Percentiles rank a stretch among this genome's conserved stretches.
These are phyloP conservation scores for Hedya salicella DNA, from an alignment of 2,888 invertebrate species.

Conservation along the genomic window DNA sequence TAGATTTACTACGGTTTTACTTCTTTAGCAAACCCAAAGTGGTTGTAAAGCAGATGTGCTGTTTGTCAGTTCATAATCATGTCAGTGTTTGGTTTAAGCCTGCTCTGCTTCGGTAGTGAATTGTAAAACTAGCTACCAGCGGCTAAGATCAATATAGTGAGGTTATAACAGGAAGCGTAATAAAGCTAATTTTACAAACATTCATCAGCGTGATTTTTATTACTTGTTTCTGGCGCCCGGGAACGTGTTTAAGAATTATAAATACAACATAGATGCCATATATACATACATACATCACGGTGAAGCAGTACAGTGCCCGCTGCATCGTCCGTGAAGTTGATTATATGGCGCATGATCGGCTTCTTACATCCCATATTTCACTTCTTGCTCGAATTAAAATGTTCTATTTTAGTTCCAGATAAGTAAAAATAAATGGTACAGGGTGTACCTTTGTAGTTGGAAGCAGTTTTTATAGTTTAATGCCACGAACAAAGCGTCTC, in stretches of 20 bases:
- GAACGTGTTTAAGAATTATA: conserved; percentile 66
- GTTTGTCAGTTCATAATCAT: conserved; percentile 30
- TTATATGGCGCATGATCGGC: conserved; percentile 50
- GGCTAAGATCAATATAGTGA: conserved; percentile 4
- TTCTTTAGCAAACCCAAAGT: conserved; percentile 21
- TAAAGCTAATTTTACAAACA: conserved; percentile 38
- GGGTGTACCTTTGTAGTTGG: conserved; percentile 31
- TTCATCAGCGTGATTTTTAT: conserved; percentile 22
- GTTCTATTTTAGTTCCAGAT: conserved; percentile 23
- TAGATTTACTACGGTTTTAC: conserved; percentile 39
- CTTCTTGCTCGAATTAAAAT: conserved; percentile 39
- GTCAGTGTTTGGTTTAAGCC: conserved; percentile 6
- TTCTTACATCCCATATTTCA: conserved; percentile 34
- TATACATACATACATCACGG: too few relatives aligned
- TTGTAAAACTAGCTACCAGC: conserved; percentile 9
- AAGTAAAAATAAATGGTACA: conserved; percentile 24
- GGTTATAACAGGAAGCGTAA: conserved; percentile 34
- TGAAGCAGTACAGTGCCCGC: conserved; percentile 57
- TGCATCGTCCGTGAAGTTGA: conserved; percentile 69
- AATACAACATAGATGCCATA: conserved; percentile 66
- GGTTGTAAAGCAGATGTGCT: conserved; percentile 26
- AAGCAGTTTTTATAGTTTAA: conserved; percentile 50
- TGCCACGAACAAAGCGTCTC: conserved; percentile 73
- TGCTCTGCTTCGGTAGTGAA: not conserved
- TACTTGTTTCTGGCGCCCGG: conserved; percentile 57